These are phyloP conservation scores for Latrodectus hesperus DNA, from an alignment of 2,888 invertebrate genomes.

Conservation along the genomic window DNA sequence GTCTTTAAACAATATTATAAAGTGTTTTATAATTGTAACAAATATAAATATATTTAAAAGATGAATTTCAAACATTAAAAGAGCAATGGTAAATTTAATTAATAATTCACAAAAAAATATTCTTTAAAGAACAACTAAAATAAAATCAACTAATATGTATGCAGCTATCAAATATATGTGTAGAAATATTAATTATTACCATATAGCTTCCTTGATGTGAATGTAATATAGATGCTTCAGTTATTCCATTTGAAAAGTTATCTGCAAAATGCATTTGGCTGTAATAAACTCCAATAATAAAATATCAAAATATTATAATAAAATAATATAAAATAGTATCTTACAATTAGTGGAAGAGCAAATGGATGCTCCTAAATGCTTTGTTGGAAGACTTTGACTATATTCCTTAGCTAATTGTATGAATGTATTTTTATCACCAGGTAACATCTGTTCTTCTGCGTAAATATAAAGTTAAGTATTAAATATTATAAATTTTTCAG, in stretches of 20 bases:
- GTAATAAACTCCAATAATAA: neutral
- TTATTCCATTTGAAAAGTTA: slow-evolving; percentile 51
- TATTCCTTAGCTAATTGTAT: slow-evolving; percentile 45
- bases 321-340: neutral
- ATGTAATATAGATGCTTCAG: slow-evolving; percentile 50
- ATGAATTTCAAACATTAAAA: too few relatives aligned
- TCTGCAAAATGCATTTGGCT: slow-evolving; percentile 27
- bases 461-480: neutral
- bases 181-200: slow-evolving; percentile 27
- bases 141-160: too few relatives aligned
- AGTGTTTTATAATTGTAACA: too few relatives aligned
- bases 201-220: slow-evolving; percentile 63
- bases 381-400: slow-evolving; percentile 43
- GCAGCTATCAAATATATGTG: neutral
- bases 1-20: too few relatives aligned
- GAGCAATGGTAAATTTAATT: too few relatives aligned
- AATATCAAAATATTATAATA: neutral
- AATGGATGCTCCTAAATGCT: slow-evolving; percentile 29
- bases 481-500: too few relatives aligned
- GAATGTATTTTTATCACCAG: slow-evolving; percentile 45
- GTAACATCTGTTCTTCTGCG: slow-evolving; percentile 26
- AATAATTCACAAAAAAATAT: too few relatives aligned
- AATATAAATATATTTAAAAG: too few relatives aligned
- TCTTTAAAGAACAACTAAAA: too few relatives aligned
- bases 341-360: slow-evolving; percentile 45